phyloP scores from a whole-genome alignment of 2,797 vertebrate genomes.

The Monodelphis domestica region DNA sequence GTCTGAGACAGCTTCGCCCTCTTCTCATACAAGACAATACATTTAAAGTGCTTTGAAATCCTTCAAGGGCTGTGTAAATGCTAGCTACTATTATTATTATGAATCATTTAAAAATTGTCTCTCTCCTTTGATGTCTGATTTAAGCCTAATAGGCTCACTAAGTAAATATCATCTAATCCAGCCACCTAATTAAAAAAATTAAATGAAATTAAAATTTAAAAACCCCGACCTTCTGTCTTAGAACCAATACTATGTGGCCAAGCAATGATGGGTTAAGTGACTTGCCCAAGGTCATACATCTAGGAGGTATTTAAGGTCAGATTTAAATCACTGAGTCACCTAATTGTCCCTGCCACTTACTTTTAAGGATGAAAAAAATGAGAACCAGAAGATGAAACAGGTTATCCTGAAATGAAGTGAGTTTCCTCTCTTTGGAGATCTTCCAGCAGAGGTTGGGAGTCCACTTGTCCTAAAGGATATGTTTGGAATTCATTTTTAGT shows the following conservation, averaged over 20 bases:
- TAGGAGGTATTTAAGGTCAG: no score
- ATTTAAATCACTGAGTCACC: no score
- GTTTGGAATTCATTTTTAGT: neutral
- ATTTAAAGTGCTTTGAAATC: neutral
- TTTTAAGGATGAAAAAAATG: neutral
- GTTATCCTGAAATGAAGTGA: neutral
- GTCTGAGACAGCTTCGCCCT: neutral
- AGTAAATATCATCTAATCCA: neutral
- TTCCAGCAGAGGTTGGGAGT: neutral
- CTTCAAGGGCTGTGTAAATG: neutral
- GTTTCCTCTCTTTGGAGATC: neutral
- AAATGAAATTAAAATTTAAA: no score
- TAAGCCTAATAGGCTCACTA: neutral
- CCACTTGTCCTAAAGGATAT: neutral
- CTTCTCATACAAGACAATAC: neutral
- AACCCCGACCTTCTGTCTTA: no score
- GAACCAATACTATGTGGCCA: no score
- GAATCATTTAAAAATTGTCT: neutral
- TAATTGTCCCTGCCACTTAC: neutral
- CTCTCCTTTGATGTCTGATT: neutral
- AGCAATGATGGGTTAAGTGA: no score
- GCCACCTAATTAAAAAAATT: neutral
- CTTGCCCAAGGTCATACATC: no score
- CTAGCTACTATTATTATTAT: neutral
- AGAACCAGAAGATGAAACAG: neutral